Evolutionary conservation across 92 coral and sea anemone species (phyloP), one percentile per base, ranked within the genome.

Genomic region (Epizoanthus stellaris): DNA sequence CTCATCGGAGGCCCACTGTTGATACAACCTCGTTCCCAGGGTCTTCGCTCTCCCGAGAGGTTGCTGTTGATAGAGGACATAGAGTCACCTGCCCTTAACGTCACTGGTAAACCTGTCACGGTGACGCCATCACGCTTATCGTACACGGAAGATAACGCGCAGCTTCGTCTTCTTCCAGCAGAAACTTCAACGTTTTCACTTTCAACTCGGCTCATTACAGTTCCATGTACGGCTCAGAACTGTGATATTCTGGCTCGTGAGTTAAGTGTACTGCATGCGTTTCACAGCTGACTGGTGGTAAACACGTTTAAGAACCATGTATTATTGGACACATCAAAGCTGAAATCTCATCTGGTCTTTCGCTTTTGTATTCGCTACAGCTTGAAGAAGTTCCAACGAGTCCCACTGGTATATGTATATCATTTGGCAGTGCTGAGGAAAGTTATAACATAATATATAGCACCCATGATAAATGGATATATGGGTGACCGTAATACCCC

Each of bases 61-160:
- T n/a, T n/a, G n/a, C 36, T 30, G 36, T 30, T 30, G 36, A 30
- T 23, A 23, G 25, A 23, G 25, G 25, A 23, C 25, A 23, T 1
- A 30, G 36, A 47, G 6, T 20, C 83, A 79, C 70, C 83, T 63
- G 72, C 21, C 61, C 12, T 60, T 64, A 70, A 63, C 83, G 73
- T 79, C 83, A 79, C 59, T 14, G 8, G 25, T 70, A 45, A 8
- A 63, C 14, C 9, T 62, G 72, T 79, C 72, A 43, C 23, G 52
- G 77, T 20, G 47, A 42, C 19, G 56, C 49, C 73, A 68, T 68
- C 3, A 2, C 10, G 47, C 53, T 42, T 6, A 3, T 16, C 43
- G 75, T 71, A 23, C 25, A 23, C 25, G 42, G 1, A 45, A 71
- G 19, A 39, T 15, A 71, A 40, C 76, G 19, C n/a, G 9, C 34